A percentile compares a stretch with the other conserved stretches of the same genome.
These are phyloP conservation scores for Enteromius paludinosus DNA, from an alignment of 2,797 vertebrate genomes.

Conservation along the genomic window DNA sequence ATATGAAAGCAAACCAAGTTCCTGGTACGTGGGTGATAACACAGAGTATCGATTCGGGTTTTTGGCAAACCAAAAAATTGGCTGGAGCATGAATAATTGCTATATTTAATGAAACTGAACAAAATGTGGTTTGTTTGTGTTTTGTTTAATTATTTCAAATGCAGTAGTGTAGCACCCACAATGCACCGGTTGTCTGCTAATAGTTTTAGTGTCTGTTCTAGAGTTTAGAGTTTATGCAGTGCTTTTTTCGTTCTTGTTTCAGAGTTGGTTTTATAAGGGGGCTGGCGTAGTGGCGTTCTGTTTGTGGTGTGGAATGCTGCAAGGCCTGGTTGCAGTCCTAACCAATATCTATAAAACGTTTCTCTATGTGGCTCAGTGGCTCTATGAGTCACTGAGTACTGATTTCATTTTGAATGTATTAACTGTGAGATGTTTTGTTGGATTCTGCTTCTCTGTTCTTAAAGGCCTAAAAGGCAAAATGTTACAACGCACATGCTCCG, in stretches of 20 bases:
- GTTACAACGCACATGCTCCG: not conserved
- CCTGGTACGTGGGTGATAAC: not conserved
- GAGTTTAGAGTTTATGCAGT: not conserved
- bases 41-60: not conserved
- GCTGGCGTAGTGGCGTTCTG: not conserved
- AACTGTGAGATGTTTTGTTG: not conserved
- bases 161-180: not conserved
- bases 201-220: not conserved
- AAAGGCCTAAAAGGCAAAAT: not conserved
- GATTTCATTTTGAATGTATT: constrained; percentile 1
- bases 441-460: not conserved
- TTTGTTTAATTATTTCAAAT: constrained; percentile 2
- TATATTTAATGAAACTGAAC: not conserved
- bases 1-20: not conserved
- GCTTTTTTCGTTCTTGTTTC: constrained; percentile 25
- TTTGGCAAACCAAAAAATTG: not conserved
- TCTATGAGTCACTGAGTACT: constrained; percentile 1
- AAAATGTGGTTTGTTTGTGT: constrained; percentile 15
- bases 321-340: constrained; percentile 7
- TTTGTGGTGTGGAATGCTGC: constrained; percentile 34
- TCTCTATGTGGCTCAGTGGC: not conserved
- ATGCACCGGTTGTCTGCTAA: not conserved
- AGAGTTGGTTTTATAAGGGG: constrained; percentile 8
- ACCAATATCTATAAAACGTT: constrained; percentile 25
- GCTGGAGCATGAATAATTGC: not conserved